Conservation (phyloP, 2,797 vertebrate species). For the Rhincodon typus region DNA sequence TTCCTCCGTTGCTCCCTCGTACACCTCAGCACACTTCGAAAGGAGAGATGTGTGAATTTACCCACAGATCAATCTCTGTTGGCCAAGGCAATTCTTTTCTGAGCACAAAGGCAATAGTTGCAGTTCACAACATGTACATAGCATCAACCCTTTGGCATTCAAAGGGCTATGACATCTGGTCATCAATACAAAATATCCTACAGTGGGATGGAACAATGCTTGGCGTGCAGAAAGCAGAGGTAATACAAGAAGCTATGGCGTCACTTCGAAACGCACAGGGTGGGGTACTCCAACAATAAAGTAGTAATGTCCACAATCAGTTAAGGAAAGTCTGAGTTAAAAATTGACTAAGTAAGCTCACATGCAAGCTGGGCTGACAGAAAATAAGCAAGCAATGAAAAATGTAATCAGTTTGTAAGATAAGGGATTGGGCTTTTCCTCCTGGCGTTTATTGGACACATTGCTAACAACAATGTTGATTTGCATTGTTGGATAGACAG, state of each 20-base stretch:
- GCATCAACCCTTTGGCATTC: not conserved
- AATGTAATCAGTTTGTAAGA: not conserved
- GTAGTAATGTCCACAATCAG: not conserved
- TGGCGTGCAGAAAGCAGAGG: not conserved
- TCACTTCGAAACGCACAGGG: not conserved
- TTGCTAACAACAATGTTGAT: not conserved
- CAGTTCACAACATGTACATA: not conserved
- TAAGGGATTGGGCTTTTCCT: not conserved
- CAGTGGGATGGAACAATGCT: not conserved
- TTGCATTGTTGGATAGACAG: not conserved
- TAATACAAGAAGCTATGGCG: not conserved
- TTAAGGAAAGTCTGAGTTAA: not conserved
- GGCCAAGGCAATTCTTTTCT: not conserved
- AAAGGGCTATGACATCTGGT: not conserved
- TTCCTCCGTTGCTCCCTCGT: not conserved
- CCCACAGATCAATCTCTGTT: not conserved
- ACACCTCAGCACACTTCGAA: not conserved
- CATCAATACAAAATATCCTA: not conserved
- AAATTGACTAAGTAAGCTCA: not conserved
- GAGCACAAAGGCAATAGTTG: not conserved
- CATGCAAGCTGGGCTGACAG: not conserved
- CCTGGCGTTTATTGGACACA: not conserved
- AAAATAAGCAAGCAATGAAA: not conserved
- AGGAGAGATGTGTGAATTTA: not conserved
- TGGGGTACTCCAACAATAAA: not conserved